A percentile compares a stretch with the other conserved stretches of the same genome.
These are phyloP conservation scores for Epicauta chinensis DNA, from an alignment of 1,140 invertebrate genomes.

Conservation along the genomic window DNA sequence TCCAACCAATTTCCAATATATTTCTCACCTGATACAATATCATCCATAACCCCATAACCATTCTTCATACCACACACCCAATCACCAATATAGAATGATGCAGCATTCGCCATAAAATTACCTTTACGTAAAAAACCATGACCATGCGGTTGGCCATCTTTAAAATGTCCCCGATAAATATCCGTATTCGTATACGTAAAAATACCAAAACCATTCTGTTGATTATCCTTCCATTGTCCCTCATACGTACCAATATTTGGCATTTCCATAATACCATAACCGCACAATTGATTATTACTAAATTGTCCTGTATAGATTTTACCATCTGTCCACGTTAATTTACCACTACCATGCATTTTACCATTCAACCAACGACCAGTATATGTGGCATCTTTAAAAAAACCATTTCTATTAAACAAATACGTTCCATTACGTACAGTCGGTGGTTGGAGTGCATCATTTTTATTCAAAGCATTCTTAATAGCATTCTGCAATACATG, in stretches of 20 bases:
- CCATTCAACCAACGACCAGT: constrained; percentile 70
- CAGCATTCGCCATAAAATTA: constrained; percentile 64
- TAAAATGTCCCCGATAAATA: constrained; percentile 78
- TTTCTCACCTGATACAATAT: constrained; percentile 79
- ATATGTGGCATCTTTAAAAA: constrained; percentile 73
- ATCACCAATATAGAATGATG: constrained; percentile 80
- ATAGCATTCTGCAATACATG: constrained; percentile 60
- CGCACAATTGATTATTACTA: constrained; percentile 65
- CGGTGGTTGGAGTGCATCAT: constrained; percentile 55
- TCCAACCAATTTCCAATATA: constrained; percentile 83
- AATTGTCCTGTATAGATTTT: constrained; percentile 73
- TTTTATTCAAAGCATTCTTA: constrained; percentile 51
- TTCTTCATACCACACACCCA: constrained; percentile 68
- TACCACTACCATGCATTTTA: constrained; percentile 75
- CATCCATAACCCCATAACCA: constrained; percentile 83
- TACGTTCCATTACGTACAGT: constrained; percentile 62
- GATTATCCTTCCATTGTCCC: constrained; percentile 78
- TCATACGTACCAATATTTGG: constrained; percentile 62
- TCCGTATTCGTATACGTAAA: constrained; percentile 65
- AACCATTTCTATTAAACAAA: constrained; percentile 54
- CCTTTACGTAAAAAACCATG: constrained; percentile 78
- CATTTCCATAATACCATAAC: constrained; percentile 64
- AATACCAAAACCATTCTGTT: constrained; percentile 72
- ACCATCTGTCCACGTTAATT: constrained; percentile 75
- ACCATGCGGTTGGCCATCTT: constrained; percentile 74